Base-by-base conservation (phyloP, 2,113 vertebrate species). In the Odobenus rosmarus region DNA sequence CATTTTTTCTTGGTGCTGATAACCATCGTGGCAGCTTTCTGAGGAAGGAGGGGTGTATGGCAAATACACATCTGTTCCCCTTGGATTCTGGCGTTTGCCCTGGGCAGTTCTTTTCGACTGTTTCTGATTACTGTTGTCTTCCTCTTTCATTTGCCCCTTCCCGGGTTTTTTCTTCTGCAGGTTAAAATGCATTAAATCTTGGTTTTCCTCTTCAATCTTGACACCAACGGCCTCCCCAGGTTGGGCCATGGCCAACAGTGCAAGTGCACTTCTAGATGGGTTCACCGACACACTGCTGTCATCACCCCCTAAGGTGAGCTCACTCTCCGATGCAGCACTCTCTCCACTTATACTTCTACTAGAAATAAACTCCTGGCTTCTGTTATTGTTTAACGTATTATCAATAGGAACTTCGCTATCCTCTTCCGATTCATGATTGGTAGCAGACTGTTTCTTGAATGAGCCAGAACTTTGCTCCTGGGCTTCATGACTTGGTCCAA, bases 1-100 rank as follows among this genome's bases (percentile, higher is more conserved):
- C 98, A 99, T 99, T 97, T 99, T 99, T 98, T 99, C 99, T 97
- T 99, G 99, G 98, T 99, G 99, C 84, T 99, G 99, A 98, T 99
- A 99, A 95, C 99, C 98, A 89, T 99, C 99, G 2, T 99, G 99
- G 62, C 98, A 99, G 36, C 98, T 98, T 23, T 99, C 99, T 23
- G 99, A 98, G 98, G 98, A 96, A 93, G 98, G 97, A 88, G 99
- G 97, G 67, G 99, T 98, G 64, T 99, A 99, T 0, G 99, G 99
- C 1, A 99, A 98, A 97, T 98, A 98, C 0, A 96, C 97, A 62
- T 99, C 99, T 91, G 97, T 98, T 87, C 99, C 99, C 96, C 98
- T 99, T 28, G 99, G 99, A 98, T 99, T 99, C 49, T 99, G 99
- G 15, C 99, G 99, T 98, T 99, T 99, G 91, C 99, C 97, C 51